Evolutionary conservation across 1,140 invertebrate genomes (phyloP).

Genomic region (Drosophila prosaltans): DNA sequence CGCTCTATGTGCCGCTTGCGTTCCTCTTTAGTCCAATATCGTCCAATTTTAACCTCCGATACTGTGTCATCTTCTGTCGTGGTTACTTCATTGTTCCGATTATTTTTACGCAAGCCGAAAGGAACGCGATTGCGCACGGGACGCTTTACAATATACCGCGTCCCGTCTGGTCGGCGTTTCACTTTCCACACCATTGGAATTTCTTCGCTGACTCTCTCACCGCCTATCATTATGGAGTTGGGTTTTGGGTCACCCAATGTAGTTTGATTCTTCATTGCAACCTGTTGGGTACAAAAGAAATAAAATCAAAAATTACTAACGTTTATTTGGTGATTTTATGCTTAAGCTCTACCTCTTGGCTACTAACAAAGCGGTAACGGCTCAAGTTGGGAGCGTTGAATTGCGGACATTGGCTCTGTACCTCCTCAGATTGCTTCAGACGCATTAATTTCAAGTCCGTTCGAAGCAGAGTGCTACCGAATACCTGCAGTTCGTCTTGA

Average conservation of each 20-base stretch:
- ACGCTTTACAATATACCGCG: constrained; percentile 90
- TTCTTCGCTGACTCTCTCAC: constrained; percentile 38
- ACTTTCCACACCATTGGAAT: constrained; percentile 91
- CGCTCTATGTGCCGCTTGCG: constrained; percentile 90
- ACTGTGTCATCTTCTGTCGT: constrained; percentile 93
- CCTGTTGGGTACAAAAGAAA: constrained; percentile 30
- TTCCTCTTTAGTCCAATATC: constrained; percentile 92
- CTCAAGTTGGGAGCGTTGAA: constrained; percentile 85
- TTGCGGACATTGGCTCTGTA: constrained; percentile 54
- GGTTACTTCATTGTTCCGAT: constrained; percentile 87
- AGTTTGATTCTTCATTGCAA: constrained; percentile 44
- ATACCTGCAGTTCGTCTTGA: constrained; percentile 24
- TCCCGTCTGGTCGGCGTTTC: constrained; percentile 90
- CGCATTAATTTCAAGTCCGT: constrained; percentile 34
- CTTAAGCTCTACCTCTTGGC: constrained; percentile 84
- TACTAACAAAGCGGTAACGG: constrained; percentile 86
- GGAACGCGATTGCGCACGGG: constrained; percentile 88
- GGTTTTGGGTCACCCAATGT: constrained; percentile 20
- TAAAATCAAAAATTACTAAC: no score
- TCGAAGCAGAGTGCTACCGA: constrained; percentile 10
- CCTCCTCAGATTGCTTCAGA: constrained; percentile 41
- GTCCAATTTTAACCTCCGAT: constrained; percentile 91
- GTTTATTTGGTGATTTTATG: not conserved
- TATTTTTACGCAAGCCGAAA: constrained; percentile 73
- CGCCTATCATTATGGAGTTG: constrained; percentile 35